Conservation (phyloP, 2,888 invertebrate species). For the Drosophila kanekoi region DNA sequence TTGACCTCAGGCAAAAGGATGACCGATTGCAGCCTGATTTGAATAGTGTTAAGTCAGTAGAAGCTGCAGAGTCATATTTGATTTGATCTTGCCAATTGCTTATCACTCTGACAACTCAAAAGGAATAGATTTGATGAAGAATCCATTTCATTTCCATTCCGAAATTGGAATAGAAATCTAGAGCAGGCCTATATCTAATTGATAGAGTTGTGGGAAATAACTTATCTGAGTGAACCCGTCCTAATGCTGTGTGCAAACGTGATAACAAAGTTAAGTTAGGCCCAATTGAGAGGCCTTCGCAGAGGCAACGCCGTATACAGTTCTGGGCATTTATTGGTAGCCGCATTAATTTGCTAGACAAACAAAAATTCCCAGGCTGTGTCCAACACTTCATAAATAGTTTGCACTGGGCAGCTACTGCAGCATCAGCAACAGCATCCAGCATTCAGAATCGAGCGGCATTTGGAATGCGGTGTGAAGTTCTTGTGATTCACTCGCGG, state of each 20-base stretch:
- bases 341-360: slow-evolving; percentile 68
- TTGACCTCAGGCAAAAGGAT: too few species aligned
- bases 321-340: slow-evolving; percentile 46
- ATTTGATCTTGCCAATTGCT: too few species aligned
- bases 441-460: slow-evolving; percentile 15
- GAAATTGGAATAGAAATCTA: too few species aligned
- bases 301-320: background rate
- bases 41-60: too few species aligned
- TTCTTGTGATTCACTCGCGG: slow-evolving; percentile 76
- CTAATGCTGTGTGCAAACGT: slow-evolving; percentile 16
- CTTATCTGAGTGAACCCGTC: slow-evolving; percentile 5
- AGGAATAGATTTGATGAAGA: too few species aligned
- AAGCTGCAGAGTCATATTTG: too few species aligned
- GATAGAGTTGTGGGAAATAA: background rate
- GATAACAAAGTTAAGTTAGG: slow-evolving; percentile 15
- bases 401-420: slow-evolving; percentile 71
- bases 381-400: slow-evolving; percentile 70
- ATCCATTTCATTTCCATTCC: too few species aligned
- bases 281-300: slow-evolving; percentile 11
- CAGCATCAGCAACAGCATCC: slow-evolving; percentile 42
- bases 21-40: too few species aligned
- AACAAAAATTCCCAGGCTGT: slow-evolving; percentile 55
- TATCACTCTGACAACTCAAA: too few species aligned
- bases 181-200: too few species aligned
- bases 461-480: slow-evolving; percentile 63